Percentiles rank a stretch among this genome's conserved stretches.
phyloP scores from a whole-genome alignment of 1,140 invertebrate species.

The Palaemon carinicauda region DNA sequence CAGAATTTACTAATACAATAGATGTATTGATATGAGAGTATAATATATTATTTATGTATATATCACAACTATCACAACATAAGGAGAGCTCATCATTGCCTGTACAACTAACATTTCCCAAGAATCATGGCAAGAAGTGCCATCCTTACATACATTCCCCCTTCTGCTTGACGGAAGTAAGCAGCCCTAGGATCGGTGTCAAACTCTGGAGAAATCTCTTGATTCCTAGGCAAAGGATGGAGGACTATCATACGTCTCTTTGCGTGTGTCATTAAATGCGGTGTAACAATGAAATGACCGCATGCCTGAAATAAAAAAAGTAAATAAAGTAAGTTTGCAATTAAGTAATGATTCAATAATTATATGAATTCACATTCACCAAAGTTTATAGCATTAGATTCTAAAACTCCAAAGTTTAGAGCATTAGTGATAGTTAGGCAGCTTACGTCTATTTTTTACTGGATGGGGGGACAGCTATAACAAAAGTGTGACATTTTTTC shows the following conservation, averaged over 20 bases:
- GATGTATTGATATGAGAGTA: too few relatives aligned
- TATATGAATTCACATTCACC: too few relatives aligned
- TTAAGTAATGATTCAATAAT: too few relatives aligned
- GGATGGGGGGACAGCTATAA: too few relatives aligned
- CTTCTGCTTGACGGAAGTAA: constrained; percentile 97
- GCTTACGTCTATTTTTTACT: too few relatives aligned
- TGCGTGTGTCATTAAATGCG: constrained; percentile 92
- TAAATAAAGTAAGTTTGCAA: too few relatives aligned
- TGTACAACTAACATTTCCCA: constrained; percentile 66
- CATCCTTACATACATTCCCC: constrained; percentile 98
- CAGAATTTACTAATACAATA: too few relatives aligned
- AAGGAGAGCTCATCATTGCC: neutral
- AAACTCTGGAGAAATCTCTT: constrained; percentile 93
- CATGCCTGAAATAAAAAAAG: constrained; percentile 72
- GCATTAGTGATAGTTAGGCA: too few relatives aligned
- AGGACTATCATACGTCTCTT: constrained; percentile 95
- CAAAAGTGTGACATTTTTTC: too few relatives aligned
- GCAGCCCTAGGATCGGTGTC: constrained; percentile 96
- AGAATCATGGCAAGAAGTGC: constrained; percentile 92
- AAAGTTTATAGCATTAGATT: too few relatives aligned
- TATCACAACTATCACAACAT: neutral
- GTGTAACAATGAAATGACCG: constrained; percentile 89
- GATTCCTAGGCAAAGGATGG: constrained; percentile 94
- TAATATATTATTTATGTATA: neutral
- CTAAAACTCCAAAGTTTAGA: too few relatives aligned